These are phyloP conservation scores for Luperina testacea DNA, from an alignment of 2,888 invertebrate species.

Conservation along the genomic window DNA sequence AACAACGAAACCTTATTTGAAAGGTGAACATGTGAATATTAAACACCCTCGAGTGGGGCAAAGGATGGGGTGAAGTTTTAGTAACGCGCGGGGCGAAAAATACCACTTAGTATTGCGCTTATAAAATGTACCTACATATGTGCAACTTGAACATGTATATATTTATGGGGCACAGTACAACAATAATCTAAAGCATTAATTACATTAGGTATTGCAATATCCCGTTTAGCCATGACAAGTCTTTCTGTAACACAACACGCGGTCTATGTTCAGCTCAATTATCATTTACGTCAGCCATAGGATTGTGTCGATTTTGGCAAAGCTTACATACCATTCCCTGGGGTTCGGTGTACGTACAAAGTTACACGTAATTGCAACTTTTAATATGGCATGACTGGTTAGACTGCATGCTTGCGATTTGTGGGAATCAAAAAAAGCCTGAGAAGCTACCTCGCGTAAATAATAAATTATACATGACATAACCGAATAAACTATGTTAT, in stretches of 20 bases:
- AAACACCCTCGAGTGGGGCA: not conserved
- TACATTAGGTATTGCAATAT: slow-evolving; percentile 13
- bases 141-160: not conserved
- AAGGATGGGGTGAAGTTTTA: not conserved
- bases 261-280: slow-evolving; percentile 1
- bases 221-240: slow-evolving; percentile 4
- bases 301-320: slow-evolving; percentile 14
- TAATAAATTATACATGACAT: slow-evolving; percentile 3
- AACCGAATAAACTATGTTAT: not conserved
- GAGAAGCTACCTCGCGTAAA: not conserved
- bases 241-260: slow-evolving; percentile 6
- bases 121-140: not conserved
- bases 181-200: not conserved
- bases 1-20: not conserved
- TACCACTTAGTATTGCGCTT: not conserved
- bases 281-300: slow-evolving; percentile 8
- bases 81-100: not conserved
- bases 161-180: not conserved
- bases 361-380: not conserved
- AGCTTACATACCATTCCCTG: slow-evolving; percentile 18
- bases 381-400: slow-evolving; percentile 13
- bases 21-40: not conserved
- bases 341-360: not conserved
- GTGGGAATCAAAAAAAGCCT: slow-evolving; percentile 7
- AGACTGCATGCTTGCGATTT: slow-evolving; percentile 19